Evolutionary conservation across 2,888 invertebrate genomes (phyloP).

Genomic region (Parochlus steinenii): DNA sequence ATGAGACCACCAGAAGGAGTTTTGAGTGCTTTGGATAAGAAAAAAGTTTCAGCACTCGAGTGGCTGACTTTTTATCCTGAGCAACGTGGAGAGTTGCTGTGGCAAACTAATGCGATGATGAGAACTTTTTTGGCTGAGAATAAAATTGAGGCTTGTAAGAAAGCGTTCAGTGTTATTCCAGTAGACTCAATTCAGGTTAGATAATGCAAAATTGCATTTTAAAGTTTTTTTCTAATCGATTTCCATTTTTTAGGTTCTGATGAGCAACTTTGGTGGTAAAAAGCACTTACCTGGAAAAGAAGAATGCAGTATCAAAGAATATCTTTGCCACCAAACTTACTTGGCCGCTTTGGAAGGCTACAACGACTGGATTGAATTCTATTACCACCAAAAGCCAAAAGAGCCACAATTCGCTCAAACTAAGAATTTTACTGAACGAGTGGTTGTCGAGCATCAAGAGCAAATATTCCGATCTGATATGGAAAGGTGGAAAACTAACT

Average conservation of each 20-base stretch:
- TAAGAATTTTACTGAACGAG: slow-evolving; percentile 69
- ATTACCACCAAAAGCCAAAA: slow-evolving; percentile 60
- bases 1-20: slow-evolving; percentile 27
- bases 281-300: slow-evolving; percentile 33
- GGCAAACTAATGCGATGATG: slow-evolving; percentile 79
- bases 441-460: slow-evolving; percentile 70
- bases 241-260: no score
- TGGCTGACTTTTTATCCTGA: slow-evolving; percentile 68
- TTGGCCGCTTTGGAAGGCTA: slow-evolving; percentile 76
- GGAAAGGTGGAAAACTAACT: slow-evolving; percentile 53
- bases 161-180: slow-evolving; percentile 58
- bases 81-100: slow-evolving; percentile 65
- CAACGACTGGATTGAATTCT: slow-evolving; percentile 76
- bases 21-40: slow-evolving; percentile 49
- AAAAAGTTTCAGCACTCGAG: slow-evolving; percentile 63
- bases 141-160: slow-evolving; percentile 67
- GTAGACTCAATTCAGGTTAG: slow-evolving; percentile 42
- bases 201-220: no score
- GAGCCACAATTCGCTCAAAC: slow-evolving; percentile 42
- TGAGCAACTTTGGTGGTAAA: slow-evolving; percentile 31
- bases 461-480: slow-evolving; percentile 64
- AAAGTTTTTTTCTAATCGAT: no score
- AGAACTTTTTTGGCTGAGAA: slow-evolving; percentile 65
- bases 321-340: slow-evolving; percentile 75
- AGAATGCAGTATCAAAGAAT: slow-evolving; percentile 50